Base-by-base conservation (phyloP, 2,888 invertebrate genomes). In the Ectemnius cavifrons region DNA sequence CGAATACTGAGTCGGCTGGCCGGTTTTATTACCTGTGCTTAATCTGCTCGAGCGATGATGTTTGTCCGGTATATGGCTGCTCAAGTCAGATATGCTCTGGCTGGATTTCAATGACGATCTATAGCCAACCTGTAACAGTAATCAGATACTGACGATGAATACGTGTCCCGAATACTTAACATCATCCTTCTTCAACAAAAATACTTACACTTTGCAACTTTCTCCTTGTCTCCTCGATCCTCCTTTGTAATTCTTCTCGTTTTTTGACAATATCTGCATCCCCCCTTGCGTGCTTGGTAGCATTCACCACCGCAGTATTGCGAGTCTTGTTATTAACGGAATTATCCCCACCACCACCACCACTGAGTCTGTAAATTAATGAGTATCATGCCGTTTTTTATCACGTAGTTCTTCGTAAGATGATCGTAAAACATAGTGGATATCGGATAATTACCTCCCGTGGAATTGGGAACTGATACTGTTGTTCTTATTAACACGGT, bases 31-130 rank as follows among this genome's bases (percentile, higher is more conserved):
- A 90, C 90, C 90, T 90, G 90, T 87, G 67, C 84, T 86, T 23
- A 88, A 76, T 72, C 89, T 84, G 62, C 84, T 87, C 63, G 87
- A 86, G 56, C 89, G 89, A 67, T 89, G 89, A 75, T 90, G 89
- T 79, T 89, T 92, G 84, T 93, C 93, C 37, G 37, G 93, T 70
- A 93, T 94, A 88, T 96, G 94, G 76, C 89, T 89, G 81, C 96
- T 96, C 28, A 97, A 92, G 89, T 97, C 97, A 80, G 95, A 95
- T 75, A 96, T 97, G 73, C 97, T 97, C 89, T 97, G 97, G 89
- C 97, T 97, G 84, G 95, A 94, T 88, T 96, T 96, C 74, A 97
- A 91, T 77, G 94, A 95, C 56, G 96, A 96, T 76, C 95, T 93
- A 90, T 95, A 95, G 71, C 96, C 95, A 84, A 96, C 95, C 96